Evolutionary conservation across 2,113 vertebrate genomes (phyloP).

Genomic region (Urocolius indicus): DNA sequence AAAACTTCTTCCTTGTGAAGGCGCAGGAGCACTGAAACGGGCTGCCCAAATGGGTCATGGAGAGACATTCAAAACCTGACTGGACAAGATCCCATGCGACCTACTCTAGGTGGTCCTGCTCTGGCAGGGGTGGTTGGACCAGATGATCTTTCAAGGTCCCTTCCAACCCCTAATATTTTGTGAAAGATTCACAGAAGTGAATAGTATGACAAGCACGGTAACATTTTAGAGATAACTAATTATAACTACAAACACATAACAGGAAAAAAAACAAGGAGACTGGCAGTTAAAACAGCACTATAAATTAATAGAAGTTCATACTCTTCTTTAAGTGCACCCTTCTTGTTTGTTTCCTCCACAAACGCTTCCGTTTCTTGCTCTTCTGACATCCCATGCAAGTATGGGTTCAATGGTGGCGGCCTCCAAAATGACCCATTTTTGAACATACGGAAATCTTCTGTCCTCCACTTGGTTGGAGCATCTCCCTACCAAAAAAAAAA

Average conservation of each 20-base stretch:
- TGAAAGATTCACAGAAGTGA: too few species aligned
- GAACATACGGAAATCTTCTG: constrained; percentile 97
- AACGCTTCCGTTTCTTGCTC: constrained; percentile 91
- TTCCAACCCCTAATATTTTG: too few species aligned
- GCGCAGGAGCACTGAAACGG: too few species aligned
- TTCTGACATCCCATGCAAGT: constrained; percentile 93
- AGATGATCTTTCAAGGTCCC: too few species aligned
- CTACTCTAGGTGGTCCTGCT: too few species aligned
- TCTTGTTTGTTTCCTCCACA: constrained; percentile 91
- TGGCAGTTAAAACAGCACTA: background rate
- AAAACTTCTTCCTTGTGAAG: too few species aligned
- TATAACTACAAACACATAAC: background rate
- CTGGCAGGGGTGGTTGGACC: too few species aligned
- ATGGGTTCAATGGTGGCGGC: constrained; percentile 95
- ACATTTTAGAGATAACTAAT: background rate
- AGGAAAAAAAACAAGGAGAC: background rate
- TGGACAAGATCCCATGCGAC: too few species aligned
- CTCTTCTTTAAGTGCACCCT: constrained; percentile 97
- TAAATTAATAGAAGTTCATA: constrained; percentile 71
- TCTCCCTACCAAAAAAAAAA: constrained; percentile 84
- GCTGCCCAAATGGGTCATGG: too few species aligned
- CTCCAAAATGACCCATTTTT: constrained; percentile 98
- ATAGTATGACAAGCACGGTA: background rate
- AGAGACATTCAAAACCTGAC: too few species aligned
- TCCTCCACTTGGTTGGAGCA: constrained; percentile 95